Conservation (phyloP, 2,797 vertebrate species). For the Triplophysa bombifrons region DNA sequence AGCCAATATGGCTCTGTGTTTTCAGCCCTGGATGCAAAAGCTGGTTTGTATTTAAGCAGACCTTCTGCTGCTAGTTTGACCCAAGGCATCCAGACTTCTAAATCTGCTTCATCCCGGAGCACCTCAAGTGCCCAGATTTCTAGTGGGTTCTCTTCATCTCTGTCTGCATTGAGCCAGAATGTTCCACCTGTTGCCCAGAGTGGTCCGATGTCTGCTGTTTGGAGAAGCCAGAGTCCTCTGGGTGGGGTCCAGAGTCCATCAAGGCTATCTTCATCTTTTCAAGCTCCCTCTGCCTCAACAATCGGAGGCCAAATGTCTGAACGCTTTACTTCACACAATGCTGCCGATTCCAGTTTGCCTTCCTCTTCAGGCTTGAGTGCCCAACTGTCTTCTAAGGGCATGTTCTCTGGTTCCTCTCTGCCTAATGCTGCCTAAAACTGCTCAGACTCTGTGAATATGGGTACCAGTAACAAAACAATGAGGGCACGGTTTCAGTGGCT, state of each 20-base stretch:
- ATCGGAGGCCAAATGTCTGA: neutral
- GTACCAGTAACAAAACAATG: too few species aligned
- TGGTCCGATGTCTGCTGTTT: too few species aligned
- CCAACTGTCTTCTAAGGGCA: neutral
- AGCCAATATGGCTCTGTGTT: neutral
- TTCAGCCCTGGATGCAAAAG: neutral
- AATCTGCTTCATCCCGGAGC: neutral
- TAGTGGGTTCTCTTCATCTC: neutral
- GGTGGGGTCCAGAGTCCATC: neutral
- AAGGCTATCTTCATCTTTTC: neutral
- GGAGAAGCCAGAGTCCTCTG: neutral
- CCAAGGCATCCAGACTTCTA: neutral
- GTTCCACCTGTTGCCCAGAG: too few species aligned
- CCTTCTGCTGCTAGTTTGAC: neutral
- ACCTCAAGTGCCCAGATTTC: conserved; percentile 20
- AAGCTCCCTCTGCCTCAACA: neutral
- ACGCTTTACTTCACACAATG: too few species aligned
- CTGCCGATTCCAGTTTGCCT: neutral
- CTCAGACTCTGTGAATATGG: neutral
- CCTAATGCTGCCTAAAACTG: neutral
- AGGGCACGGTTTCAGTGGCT: too few species aligned
- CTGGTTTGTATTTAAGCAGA: neutral
- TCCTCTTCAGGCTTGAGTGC: neutral
- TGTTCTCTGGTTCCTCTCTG: neutral
- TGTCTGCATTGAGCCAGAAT: neutral